Conservation (phyloP, 2,888 invertebrate species). For the Brachypterus glaber region DNA sequence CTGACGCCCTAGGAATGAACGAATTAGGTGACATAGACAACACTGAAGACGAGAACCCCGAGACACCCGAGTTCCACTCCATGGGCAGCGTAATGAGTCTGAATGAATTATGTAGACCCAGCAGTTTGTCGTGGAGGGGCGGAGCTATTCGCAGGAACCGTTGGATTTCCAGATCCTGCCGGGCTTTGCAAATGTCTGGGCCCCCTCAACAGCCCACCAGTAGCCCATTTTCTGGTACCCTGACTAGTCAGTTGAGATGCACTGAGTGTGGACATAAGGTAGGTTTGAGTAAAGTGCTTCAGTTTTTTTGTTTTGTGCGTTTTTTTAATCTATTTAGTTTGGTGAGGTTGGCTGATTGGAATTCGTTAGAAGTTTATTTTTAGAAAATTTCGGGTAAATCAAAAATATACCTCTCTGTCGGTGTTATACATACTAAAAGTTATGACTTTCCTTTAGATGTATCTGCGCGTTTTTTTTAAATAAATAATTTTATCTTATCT, state of each 20-base stretch:
- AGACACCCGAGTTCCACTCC: slow-evolving; percentile 27
- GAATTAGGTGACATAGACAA: slow-evolving; percentile 38
- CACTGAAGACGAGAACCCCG: slow-evolving; percentile 28
- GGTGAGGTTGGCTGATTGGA: no score
- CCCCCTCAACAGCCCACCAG: slow-evolving; percentile 43
- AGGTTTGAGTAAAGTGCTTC: no score
- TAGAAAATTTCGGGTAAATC: no score
- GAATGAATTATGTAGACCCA: slow-evolving; percentile 37
- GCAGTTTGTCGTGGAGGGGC: slow-evolving; percentile 34
- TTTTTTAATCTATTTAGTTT: no score
- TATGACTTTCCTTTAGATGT: no score
- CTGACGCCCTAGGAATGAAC: slow-evolving; percentile 58
- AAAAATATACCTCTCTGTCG: no score
- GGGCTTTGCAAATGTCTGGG: slow-evolving; percentile 44
- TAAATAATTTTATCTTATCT: no score
- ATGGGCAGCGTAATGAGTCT: slow-evolving; percentile 39
- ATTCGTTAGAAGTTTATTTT: no score
- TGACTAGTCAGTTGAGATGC: slow-evolving; percentile 69
- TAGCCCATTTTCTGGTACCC: slow-evolving; percentile 65
- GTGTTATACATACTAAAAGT: no score
- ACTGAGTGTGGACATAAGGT: slow-evolving; percentile 62
- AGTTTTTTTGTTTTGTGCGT: no score
- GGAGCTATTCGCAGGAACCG: slow-evolving; percentile 34
- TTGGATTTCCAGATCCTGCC: slow-evolving; percentile 42
- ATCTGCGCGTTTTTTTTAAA: no score